Evolutionary conservation across 2,888 invertebrate species (phyloP), one percentile per base, ranked within the genome.

Genomic region (Cantharis nigra): DNA sequence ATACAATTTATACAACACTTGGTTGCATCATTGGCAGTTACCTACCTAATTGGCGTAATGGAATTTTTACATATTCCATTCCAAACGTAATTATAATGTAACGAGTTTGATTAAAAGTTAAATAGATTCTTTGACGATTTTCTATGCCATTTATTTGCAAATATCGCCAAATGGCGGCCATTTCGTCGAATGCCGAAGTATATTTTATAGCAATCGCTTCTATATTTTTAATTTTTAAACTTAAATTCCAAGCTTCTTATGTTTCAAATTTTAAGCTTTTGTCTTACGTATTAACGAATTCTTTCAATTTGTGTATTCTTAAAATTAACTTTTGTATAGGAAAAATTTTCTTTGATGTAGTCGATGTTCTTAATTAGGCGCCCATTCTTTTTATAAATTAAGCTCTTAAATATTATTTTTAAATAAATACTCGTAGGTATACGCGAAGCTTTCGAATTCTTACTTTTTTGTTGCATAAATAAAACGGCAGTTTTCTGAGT

Each of bases 1-100:
- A 30, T 69, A 65, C 72, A 73, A 73, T 73, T 73, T 73, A 73
- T 20, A 62, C 49, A 67, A 65, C 72, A 65, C 67, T 73, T 73
- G 49, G 20, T 69, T 11, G 65, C 67, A 62, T 73, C 72, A 73
- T 73, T 69, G 62, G 13, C 23, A 67, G 65, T 67, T 67, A 67
- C 26, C 49, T 49, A n/a, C 49, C 65, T 67, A 67, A 67, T 67
- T 67, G 65, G 13, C 65, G 18, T 67, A 23, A n/a, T 26, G 20
- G 20, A 67, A 23, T 67, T 67, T 67, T 67, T 67, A 67, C 65
- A 23, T 67, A 20, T 67, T n/a, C 26, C 23, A 67, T 67, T 67
- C 26, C 23, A 67, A 67, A 67, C 65, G 20, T 26, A 14, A 67
- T 67, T 67, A 67, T 23, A 20, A 26, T 20, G 65, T 67, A 67